phyloP scores from a whole-genome alignment of 2,888 invertebrate species.

The Dasysyrphus albostriatus region DNA sequence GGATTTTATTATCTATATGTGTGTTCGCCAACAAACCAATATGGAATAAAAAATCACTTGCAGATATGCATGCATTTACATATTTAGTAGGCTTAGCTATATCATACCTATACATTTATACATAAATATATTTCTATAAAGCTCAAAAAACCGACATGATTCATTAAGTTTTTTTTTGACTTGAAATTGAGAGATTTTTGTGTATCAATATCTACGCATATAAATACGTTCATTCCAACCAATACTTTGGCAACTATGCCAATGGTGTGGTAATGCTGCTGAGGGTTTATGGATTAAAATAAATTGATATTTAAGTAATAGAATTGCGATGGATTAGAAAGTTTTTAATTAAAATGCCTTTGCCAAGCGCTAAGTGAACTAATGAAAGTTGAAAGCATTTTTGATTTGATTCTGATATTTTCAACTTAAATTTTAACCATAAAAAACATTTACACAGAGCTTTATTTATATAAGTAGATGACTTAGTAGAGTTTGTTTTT shows the following conservation, averaged over 20 bases:
- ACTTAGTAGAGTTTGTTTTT: neutral
- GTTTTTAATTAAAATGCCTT: constrained; percentile 34
- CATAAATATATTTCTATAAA: neutral
- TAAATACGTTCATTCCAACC: no score
- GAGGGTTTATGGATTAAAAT: constrained; percentile 46
- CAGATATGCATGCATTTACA: constrained; percentile 21
- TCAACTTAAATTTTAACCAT: neutral
- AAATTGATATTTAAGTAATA: constrained; percentile 53
- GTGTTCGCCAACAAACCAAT: neutral
- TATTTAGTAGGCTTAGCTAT: neutral
- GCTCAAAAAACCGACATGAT: constrained; percentile 9
- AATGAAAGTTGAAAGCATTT: constrained; percentile 32
- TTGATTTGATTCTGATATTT: neutral
- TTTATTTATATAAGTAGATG: neutral
- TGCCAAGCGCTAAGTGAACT: constrained; percentile 7
- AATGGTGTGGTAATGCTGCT: constrained; percentile 14
- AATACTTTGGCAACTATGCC: neutral
- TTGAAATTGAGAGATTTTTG: constrained; percentile 26
- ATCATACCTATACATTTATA: no score
- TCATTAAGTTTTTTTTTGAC: constrained; percentile 28
- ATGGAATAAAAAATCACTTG: constrained; percentile 13
- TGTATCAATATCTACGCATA: no score
- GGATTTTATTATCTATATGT: constrained; percentile 19
- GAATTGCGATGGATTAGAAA: constrained; percentile 29
- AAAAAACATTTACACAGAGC: neutral